Conservation (phyloP, 2,797 vertebrate species). For the Pantherophis vulpinus region DNA sequence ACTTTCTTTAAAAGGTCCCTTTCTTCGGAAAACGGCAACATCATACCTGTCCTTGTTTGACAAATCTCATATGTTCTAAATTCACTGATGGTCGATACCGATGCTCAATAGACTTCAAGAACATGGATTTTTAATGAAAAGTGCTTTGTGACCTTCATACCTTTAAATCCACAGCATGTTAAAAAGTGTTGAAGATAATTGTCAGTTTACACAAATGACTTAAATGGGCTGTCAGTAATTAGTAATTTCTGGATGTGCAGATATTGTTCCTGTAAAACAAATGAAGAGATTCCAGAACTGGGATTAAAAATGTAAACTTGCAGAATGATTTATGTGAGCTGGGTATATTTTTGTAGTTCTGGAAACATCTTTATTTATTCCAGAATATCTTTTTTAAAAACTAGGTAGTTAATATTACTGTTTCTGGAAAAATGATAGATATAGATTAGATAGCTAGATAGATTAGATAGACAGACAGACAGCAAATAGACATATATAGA, state of each 20-base stretch:
- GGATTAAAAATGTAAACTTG: neutral
- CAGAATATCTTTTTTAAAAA: neutral
- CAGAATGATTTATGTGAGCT: neutral
- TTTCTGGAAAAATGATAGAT: neutral
- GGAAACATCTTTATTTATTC: neutral
- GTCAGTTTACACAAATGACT: neutral
- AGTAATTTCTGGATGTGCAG: neutral
- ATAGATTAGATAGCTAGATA: neutral
- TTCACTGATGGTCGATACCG: slow-evolving; percentile 76
- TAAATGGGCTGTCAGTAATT: neutral
- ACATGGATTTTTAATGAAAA: slow-evolving; percentile 76
- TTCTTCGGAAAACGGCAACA: slow-evolving; percentile 84
- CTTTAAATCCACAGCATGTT: neutral
- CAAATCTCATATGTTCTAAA: slow-evolving; percentile 79
- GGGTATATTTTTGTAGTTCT: neutral
- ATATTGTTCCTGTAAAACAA: neutral
- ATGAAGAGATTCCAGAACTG: neutral
- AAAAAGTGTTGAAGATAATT: neutral
- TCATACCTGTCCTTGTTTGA: slow-evolving; percentile 86
- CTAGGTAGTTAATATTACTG: fast-evolving
- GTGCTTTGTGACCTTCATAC: neutral
- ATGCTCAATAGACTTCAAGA: slow-evolving; percentile 85
- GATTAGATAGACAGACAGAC: neutral
- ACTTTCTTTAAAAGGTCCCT: slow-evolving; percentile 72
- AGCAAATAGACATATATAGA: neutral